A percentile compares a stretch with the other conserved stretches of the same genome.
phyloP scores from a whole-genome alignment of 2,797 vertebrate species.

The Pantherophis alleghaniensis region DNA sequence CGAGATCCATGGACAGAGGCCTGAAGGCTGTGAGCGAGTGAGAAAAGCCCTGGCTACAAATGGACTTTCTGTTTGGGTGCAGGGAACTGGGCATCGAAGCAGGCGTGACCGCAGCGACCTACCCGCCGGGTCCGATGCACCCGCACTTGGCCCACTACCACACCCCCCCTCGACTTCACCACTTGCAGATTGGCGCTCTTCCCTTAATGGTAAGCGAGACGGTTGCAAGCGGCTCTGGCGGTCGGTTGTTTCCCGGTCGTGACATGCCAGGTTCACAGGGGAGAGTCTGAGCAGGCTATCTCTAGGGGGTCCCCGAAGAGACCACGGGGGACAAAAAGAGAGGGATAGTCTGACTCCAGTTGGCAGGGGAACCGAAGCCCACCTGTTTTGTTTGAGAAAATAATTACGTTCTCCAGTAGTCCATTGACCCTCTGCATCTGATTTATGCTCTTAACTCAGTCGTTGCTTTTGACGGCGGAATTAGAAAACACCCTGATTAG shows the following conservation, averaged over 20 bases:
- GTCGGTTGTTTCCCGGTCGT: not conserved
- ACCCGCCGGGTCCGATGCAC: conserved; percentile 91
- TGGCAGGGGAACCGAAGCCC: conserved; percentile 11
- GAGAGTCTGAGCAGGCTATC: not conserved
- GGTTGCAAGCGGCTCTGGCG: not conserved
- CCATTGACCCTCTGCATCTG: conserved; percentile 76
- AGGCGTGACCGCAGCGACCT: conserved; percentile 91
- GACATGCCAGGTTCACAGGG: not conserved
- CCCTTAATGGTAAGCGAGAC: conserved; percentile 89
- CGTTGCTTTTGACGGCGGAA: conserved; percentile 9
- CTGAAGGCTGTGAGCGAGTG: too few relatives aligned
- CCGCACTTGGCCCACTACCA: conserved; percentile 97
- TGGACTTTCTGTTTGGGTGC: conserved; percentile 36
- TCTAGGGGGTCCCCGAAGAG: not conserved
- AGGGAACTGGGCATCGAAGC: conserved; percentile 98
- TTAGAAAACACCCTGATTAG: not conserved
- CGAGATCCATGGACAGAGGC: not conserved
- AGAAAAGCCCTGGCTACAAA: not conserved
- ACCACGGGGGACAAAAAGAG: conserved; percentile 11
- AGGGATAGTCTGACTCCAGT: not conserved
- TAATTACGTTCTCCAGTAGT: conserved; percentile 51
- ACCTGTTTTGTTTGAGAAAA: conserved; percentile 37
- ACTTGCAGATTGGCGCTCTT: conserved; percentile 87
- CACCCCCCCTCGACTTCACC: conserved; percentile 93
- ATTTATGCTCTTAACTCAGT: conserved; percentile 46